Percentiles rank a stretch among this genome's conserved stretches.
These are phyloP conservation scores for Rachycentron canadum DNA, from an alignment of 2,797 vertebrate genomes.

Conservation along the genomic window DNA sequence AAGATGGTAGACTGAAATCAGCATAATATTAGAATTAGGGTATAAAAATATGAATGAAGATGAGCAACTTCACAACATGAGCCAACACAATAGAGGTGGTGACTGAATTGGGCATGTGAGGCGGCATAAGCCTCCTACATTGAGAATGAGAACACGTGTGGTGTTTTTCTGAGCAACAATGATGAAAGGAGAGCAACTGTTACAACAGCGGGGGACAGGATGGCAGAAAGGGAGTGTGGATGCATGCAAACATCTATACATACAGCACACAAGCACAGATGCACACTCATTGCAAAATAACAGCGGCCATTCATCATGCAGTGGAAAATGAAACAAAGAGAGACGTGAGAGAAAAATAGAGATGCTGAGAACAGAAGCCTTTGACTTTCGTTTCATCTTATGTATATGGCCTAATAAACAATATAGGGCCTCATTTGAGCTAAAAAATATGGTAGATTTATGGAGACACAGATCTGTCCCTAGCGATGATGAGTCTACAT, in stretches of 20 bases:
- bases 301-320: slow-evolving; percentile 63
- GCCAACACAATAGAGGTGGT: slow-evolving; percentile 20
- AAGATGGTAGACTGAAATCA: slow-evolving; percentile 31
- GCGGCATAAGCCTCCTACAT: slow-evolving; percentile 4
- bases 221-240: slow-evolving; percentile 33
- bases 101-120: slow-evolving; percentile 9
- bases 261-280: slow-evolving; percentile 60
- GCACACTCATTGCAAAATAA: slow-evolving; percentile 43
- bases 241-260: slow-evolving; percentile 53
- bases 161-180: slow-evolving; percentile 53
- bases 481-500: slow-evolving; percentile 4
- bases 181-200: slow-evolving; percentile 70
- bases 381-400: slow-evolving; percentile 35
- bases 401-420: slow-evolving; percentile 21
- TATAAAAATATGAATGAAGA: slow-evolving; percentile 71
- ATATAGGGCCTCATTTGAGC: slow-evolving; percentile 10
- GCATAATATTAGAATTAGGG: slow-evolving; percentile 57
- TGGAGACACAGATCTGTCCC: slow-evolving; percentile 23
- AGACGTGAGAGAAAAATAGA: slow-evolving; percentile 24
- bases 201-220: slow-evolving; percentile 58
- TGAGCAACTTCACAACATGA: slow-evolving; percentile 30
- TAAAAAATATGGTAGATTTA: slow-evolving; percentile 19
- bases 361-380: slow-evolving; percentile 26
- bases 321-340: slow-evolving; percentile 57
- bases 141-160: slow-evolving; percentile 75